These are phyloP conservation scores for Speoplatyrhinus poulsoni DNA, from an alignment of 2,113 vertebrate species.

Conservation along the genomic window DNA sequence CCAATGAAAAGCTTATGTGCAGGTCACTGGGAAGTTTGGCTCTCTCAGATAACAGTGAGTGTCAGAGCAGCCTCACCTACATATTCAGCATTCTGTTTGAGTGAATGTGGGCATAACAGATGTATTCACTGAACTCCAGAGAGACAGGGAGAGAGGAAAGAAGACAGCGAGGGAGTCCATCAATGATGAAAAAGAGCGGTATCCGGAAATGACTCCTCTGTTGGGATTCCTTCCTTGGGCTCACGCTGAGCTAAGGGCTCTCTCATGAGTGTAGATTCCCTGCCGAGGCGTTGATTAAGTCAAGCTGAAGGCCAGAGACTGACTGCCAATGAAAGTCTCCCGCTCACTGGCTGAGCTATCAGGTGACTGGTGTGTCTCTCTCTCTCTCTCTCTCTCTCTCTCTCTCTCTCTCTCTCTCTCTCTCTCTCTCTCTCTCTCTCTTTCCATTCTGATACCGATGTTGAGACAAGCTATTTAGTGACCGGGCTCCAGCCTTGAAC, in stretches of 20 bases:
- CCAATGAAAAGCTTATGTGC: slow-evolving; percentile 44
- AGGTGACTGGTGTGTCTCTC: slow-evolving; percentile 51
- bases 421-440: slow-evolving; percentile 46
- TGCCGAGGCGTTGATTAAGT: slow-evolving; percentile 70
- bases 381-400: background rate
- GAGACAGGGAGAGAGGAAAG: background rate
- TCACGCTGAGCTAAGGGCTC: slow-evolving; percentile 49
- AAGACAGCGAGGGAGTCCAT: slow-evolving; percentile 27
- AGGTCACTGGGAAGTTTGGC: slow-evolving; percentile 38
- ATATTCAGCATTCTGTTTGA: background rate
- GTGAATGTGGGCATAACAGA: background rate
- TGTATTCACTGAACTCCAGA: background rate
- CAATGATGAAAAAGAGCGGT: slow-evolving; percentile 49
- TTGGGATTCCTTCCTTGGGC: slow-evolving; percentile 45
- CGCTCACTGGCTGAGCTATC: slow-evolving; percentile 63
- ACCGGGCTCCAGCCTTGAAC: slow-evolving; percentile 27
- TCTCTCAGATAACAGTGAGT: slow-evolving; percentile 9
- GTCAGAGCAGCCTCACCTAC: slow-evolving; percentile 4
- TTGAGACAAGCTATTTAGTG: slow-evolving; percentile 60
- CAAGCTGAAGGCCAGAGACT: slow-evolving; percentile 67
- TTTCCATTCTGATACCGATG: slow-evolving; percentile 51
- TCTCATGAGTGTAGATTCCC: slow-evolving; percentile 64
- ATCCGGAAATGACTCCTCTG: slow-evolving; percentile 55
- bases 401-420: slow-evolving; percentile 55
- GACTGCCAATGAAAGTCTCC: slow-evolving; percentile 49